Evolutionary conservation across 2,888 invertebrate genomes (phyloP), one percentile per base, ranked within the genome.

Genomic region (Antheraea assamensis): DNA sequence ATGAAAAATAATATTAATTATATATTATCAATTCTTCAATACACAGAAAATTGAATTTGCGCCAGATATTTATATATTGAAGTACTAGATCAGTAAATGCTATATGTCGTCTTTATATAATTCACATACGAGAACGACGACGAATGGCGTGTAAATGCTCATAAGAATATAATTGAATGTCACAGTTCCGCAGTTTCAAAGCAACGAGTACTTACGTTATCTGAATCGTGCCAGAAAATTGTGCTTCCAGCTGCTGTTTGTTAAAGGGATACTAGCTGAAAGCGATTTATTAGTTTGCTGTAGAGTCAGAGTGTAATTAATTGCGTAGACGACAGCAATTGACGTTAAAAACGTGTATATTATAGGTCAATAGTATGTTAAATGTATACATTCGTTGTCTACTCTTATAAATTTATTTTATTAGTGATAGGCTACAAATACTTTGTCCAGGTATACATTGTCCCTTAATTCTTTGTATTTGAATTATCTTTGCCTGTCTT

Each of bases 151-250:
- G 79, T 82, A 82, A 42, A 85, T 81, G 77, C 82, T 84, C 82
- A 82, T 85, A 86, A 83, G 79, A 86, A 85, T 83, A 83, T 87
- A 87, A 87, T 70, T 70, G 70, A 73, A 70, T 58, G 58, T 61
- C 42, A 27, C 42, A 61, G n/a, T 70, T 66, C 30, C 58, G 52
- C 35, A n/a, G 47, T 58, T 73, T 73, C 42, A 58, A 70, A 55
- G n/a, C 42, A 30, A 35, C 70, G 58, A 70, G 42, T 42, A 47
- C 70, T 42, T 27, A 68, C 68, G 35, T 68, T 68, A 68, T 52
- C 73, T 47, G 15, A 55, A 73, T 70, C 70, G 73, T n/a, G 70
- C 70, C 58, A 70, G 70, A 42, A 70, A 70, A 42, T 70, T 70
- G 42, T 42, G 70, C 70, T 73, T 73, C 17, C 58, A 73, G 58